Percentiles rank a stretch among this genome's conserved stretches.
phyloP scores from a whole-genome alignment of 2,888 invertebrate species.

The Molanna angustata region DNA sequence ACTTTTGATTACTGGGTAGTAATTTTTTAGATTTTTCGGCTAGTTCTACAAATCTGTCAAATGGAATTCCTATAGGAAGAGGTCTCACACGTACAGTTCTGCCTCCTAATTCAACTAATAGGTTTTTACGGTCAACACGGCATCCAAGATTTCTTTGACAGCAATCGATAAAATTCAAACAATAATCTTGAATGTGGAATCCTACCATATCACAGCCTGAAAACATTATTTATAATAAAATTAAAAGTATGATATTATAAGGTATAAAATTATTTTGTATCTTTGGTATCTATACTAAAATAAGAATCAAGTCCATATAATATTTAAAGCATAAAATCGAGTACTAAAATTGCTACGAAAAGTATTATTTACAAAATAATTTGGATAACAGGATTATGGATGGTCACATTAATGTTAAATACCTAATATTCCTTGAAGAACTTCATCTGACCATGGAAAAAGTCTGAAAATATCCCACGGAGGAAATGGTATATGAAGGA shows the following conservation, averaged over 20 bases:
- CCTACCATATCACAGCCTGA: conserved; percentile 89
- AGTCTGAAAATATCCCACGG: conserved; percentile 91
- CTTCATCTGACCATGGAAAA: conserved; percentile 92
- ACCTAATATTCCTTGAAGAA: conserved; percentile 87
- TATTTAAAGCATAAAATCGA: too few relatives aligned
- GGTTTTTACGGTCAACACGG: conserved; percentile 82
- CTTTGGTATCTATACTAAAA: too few relatives aligned
- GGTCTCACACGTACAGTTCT: conserved; percentile 81
- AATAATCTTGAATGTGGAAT: conserved; percentile 89
- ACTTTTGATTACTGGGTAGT: conserved; percentile 71
- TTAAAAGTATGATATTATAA: background rate
- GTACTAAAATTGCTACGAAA: too few relatives aligned
- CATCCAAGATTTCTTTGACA: conserved; percentile 85
- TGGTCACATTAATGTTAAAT: too few relatives aligned
- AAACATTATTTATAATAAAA: conserved; percentile 18
- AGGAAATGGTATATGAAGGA: conserved; percentile 93
- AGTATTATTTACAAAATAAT: too few relatives aligned
- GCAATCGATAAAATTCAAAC: conserved; percentile 87
- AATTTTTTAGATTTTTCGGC: conserved; percentile 69
- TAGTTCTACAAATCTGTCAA: conserved; percentile 78
- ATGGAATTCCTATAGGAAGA: conserved; percentile 86
- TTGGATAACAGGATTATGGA: too few relatives aligned
- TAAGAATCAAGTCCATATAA: too few relatives aligned
- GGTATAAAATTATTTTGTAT: too few relatives aligned
- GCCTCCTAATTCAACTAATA: conserved; percentile 84